Conservation (phyloP, 2,888 invertebrate species). For the Heteromyza rotundicornis region DNA sequence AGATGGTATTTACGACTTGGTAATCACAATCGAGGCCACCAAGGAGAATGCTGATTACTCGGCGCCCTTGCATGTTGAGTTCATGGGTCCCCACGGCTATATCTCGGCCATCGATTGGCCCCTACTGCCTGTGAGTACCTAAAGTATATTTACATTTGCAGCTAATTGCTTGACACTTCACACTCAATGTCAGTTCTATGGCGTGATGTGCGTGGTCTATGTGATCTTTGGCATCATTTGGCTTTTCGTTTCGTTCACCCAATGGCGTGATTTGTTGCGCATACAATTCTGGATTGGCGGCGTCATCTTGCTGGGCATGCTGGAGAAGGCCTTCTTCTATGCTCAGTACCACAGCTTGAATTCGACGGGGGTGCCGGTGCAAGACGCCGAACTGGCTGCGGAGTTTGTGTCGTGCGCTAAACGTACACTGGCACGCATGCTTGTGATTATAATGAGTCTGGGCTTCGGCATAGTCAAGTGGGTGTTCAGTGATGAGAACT, state of each 20-base stretch:
- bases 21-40: constrained; percentile 62
- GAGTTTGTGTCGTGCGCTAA: constrained; percentile 93
- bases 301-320: constrained; percentile 85
- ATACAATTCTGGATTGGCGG: constrained; percentile 97
- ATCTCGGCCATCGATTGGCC: constrained; percentile 91
- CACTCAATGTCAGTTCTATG: constrained; percentile 74
- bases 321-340: constrained; percentile 88
- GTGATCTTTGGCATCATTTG: constrained; percentile 81
- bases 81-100: constrained; percentile 79
- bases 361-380: constrained; percentile 69
- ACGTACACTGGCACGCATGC: constrained; percentile 87
- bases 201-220: constrained; percentile 87
- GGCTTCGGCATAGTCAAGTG: constrained; percentile 96
- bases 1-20: constrained; percentile 77
- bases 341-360: constrained; percentile 85
- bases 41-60: constrained; percentile 64
- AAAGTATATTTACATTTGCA: neutral
- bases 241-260: constrained; percentile 81
- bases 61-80: constrained; percentile 72
- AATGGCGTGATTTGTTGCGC: constrained; percentile 88
- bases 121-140: constrained; percentile 70
- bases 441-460: constrained; percentile 92
- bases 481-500: constrained; percentile 52
- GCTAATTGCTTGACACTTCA: neutral
- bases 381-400: constrained; percentile 80